phyloP scores from a whole-genome alignment of 53 echinoderm and acorn worm species.

The Henricia sp. region DNA sequence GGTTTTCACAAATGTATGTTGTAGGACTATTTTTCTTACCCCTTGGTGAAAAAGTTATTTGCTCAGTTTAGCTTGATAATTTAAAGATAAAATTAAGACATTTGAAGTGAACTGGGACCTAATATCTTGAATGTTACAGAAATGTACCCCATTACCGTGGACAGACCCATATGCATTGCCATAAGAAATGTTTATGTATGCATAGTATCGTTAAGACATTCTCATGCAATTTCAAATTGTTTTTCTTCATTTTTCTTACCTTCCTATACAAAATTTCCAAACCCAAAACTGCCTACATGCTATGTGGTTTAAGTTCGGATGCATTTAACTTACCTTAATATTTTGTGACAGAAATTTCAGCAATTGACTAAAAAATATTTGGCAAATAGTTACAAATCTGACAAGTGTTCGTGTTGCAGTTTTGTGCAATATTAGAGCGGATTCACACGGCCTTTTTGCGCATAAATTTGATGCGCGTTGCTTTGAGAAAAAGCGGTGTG shows the following conservation, averaged over 20 bases:
- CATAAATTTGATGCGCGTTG: too few species aligned
- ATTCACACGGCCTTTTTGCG: too few species aligned
- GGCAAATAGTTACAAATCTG: constrained; percentile 38
- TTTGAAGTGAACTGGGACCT: too few species aligned
- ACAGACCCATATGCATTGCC: constrained; percentile 35
- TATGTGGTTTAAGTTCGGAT: constrained; percentile 57
- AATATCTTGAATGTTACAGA: too few species aligned
- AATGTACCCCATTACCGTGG: too few species aligned
- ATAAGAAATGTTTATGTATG: constrained; percentile 23
- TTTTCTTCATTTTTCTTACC: constrained; percentile 2
- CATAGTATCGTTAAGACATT: constrained; percentile 5
- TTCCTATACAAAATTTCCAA: constrained; percentile 11
- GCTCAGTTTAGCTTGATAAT: too few species aligned
- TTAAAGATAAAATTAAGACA: too few species aligned
- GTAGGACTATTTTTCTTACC: too few species aligned
- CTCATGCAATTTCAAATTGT: too few species aligned
- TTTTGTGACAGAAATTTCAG: neutral
- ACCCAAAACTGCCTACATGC: constrained; percentile 20
- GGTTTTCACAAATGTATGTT: too few species aligned
- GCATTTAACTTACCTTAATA: constrained; percentile 21
- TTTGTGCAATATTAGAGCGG: neutral
- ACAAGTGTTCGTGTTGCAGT: constrained; percentile 5
- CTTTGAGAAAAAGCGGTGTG: too few species aligned
- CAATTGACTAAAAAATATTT: constrained; percentile 30
- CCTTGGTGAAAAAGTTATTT: too few species aligned